These are phyloP conservation scores for Drosophila neoperkinsi DNA, from an alignment of 2,888 invertebrate species.

Conservation along the genomic window DNA sequence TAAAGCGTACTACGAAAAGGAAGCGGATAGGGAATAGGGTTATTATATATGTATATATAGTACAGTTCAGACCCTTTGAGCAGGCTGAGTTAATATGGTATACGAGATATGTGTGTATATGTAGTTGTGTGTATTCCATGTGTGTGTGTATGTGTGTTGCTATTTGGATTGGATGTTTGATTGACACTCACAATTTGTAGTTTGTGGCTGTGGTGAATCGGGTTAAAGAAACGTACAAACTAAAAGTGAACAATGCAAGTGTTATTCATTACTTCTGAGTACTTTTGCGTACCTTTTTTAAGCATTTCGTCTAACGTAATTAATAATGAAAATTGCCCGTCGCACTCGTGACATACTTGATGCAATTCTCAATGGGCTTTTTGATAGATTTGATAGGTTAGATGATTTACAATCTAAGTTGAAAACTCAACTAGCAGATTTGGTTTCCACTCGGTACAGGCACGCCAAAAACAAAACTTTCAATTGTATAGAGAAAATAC, in stretches of 20 bases:
- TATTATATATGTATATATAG: background rate
- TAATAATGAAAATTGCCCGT: conserved; percentile 60
- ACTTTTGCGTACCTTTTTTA: conserved; percentile 53
- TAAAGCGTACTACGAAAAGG: conserved; percentile 31
- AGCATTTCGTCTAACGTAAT: conserved; percentile 19
- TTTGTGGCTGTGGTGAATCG: conserved; percentile 13
- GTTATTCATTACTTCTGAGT: conserved; percentile 56
- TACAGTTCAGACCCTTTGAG: conserved; percentile 31
- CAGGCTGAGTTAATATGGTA: conserved; percentile 17
- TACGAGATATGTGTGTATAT: conserved; percentile 7
- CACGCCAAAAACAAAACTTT: conserved; percentile 85
- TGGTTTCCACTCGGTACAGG: conserved; percentile 91
- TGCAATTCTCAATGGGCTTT: conserved; percentile 55
- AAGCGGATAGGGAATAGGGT: conserved; percentile 17
- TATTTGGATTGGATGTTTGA: conserved; percentile 19
- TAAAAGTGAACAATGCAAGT: conserved; percentile 44
- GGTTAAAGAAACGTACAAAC: conserved; percentile 33
- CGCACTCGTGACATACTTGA: conserved; percentile 59
- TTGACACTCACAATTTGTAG: conserved; percentile 20
- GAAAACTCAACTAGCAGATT: conserved; percentile 86
- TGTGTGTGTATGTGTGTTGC: conserved; percentile 39
- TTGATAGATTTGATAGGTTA: background rate
- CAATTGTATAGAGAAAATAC: conserved; percentile 14
- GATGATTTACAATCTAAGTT: conserved; percentile 30
- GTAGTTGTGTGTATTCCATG: conserved; percentile 23